phyloP scores from a whole-genome alignment of 2,888 invertebrate genomes.

The Doris montereyensis region DNA sequence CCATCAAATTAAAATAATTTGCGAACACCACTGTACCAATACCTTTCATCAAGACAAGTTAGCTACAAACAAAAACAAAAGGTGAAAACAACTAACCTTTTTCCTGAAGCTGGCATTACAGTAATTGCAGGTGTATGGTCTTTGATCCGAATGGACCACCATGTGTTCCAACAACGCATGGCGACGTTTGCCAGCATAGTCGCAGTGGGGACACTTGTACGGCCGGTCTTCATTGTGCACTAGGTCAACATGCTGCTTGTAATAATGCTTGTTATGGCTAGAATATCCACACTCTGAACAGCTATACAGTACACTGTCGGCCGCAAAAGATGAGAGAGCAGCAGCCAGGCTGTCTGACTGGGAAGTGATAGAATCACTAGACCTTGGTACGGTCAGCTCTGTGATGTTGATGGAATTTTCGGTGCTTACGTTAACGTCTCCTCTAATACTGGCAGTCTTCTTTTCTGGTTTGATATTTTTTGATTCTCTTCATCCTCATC shows the following conservation, averaged over 20 bases:
- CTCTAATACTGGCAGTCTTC: background rate
- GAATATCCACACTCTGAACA: constrained; percentile 68
- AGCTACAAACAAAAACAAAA: too few relatives aligned
- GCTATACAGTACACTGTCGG: constrained; percentile 43
- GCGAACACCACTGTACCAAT: too few relatives aligned
- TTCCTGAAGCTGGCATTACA: constrained; percentile 71
- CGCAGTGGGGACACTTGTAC: constrained; percentile 71
- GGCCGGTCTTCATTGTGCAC: constrained; percentile 69
- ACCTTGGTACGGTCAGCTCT: background rate
- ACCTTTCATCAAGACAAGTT: too few relatives aligned
- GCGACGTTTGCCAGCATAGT: constrained; percentile 71
- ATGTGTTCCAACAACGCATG: constrained; percentile 70
- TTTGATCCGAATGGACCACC: constrained; percentile 67
- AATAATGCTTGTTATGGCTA: constrained; percentile 69
- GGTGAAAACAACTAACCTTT: too few relatives aligned
- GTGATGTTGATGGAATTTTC: constrained; percentile 3
- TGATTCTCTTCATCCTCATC: background rate
- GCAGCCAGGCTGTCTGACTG: background rate
- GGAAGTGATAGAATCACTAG: background rate
- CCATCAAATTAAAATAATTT: too few relatives aligned
- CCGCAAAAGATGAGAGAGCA: background rate
- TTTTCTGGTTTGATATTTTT: background rate
- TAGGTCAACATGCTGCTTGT: constrained; percentile 70
- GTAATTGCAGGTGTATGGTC: constrained; percentile 66
- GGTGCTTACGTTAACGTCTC: too few relatives aligned